Base-by-base conservation (phyloP, 2,888 invertebrate genomes). In the Laspeyria flexula region DNA sequence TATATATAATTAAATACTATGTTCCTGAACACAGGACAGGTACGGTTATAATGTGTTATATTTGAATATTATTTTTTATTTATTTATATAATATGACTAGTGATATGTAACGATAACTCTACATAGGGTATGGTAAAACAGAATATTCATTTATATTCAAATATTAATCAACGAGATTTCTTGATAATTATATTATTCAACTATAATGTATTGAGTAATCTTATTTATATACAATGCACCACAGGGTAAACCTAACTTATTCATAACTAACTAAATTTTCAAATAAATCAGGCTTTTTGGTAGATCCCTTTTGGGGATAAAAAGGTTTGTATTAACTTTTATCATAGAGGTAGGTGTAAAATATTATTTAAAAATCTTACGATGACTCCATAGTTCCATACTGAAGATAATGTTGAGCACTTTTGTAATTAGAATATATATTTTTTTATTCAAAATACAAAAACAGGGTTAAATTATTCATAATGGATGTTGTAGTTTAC, bases 11-110 rank as follows among this genome's bases (percentile, higher is more conserved):
- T 77, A 79, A 81, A 83, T 81, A 79, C 79, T 82, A 82, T 72
- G 58, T 79, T 90, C 90, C 89, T 88, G 88, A 90, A 90, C 85
- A 86, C 91, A 90, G 88, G 89, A 86, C 91, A 91, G 91, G 91
- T 91, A 91, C 90, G 72, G 83, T 84, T 82, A 85, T 80, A 81
- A 81, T 81, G 75, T 80, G 75, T 74, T 56, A 65, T 73, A 74
- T 75, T 69, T 79, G 73, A 73, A 76, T 74, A 78, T 76, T 73
- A 80, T 82, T 78, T 77, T 78, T 79, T 79, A 74, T 75, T 52
- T 50, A 42, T 42, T 50, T 44, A 67, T 71, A 77, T 77, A 82
- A 82, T 85, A 86, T 91, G 91, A 91, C 91, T 91, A 91, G 91
- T 90, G 90, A 91, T 91, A 91, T 91, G 91, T 89, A 83, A 88